These are phyloP conservation scores for Muraenolepis orangiensis DNA, from an alignment of 2,797 vertebrate genomes.

Conservation along the genomic window DNA sequence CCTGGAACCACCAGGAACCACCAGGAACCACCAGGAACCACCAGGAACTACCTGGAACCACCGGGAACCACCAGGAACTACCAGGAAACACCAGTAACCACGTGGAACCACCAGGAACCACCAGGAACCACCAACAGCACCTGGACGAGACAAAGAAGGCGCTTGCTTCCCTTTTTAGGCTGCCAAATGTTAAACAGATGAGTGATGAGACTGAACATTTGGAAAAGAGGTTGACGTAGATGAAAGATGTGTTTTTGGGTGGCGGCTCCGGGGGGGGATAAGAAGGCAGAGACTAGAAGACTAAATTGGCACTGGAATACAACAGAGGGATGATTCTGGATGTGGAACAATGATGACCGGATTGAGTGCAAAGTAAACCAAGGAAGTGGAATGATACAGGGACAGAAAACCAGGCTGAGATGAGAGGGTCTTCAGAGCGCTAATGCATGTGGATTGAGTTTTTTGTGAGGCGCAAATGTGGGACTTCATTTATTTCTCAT, in stretches of 20 bases:
- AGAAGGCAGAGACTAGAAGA: too few species aligned
- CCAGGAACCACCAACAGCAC: background rate
- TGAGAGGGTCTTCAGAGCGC: background rate
- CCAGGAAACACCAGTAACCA: too few species aligned
- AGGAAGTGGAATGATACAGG: background rate
- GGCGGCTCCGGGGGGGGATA: too few species aligned
- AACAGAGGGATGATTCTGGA: background rate
- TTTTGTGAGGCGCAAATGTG: background rate
- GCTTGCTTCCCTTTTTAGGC: background rate
- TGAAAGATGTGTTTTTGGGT: too few species aligned
- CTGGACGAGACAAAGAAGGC: background rate
- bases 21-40: too few species aligned
- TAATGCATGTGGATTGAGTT: background rate
- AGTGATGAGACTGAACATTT: background rate
- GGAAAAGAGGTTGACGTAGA: background rate
- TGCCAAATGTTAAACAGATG: slow-evolving; percentile 5
- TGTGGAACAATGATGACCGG: too few species aligned
- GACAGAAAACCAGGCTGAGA: background rate
- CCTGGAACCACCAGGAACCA: too few species aligned
- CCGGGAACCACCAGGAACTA: too few species aligned
- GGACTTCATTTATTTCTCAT: background rate
- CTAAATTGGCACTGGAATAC: too few species aligned
- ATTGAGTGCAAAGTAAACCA: too few species aligned
- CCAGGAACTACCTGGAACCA: too few species aligned
- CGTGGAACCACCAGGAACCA: slow-evolving; percentile 17